Conservation (phyloP, 2,113 vertebrate species). For the Gopherus evgoodei region DNA sequence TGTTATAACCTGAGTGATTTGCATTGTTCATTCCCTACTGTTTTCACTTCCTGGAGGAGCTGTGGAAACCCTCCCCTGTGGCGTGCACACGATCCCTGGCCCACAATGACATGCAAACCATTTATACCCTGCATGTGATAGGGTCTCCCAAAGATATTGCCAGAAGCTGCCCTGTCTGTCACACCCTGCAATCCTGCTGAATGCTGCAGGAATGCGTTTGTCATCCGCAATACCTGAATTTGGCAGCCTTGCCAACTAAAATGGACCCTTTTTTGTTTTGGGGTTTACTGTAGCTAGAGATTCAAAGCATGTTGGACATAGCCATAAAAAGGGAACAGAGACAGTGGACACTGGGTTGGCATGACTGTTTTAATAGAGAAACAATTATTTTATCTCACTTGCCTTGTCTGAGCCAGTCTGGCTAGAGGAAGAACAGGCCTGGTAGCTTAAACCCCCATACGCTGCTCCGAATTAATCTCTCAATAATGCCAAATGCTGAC, state of each 20-base stretch:
- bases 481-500: conserved; percentile 44
- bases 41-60: neutral
- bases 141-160: neutral
- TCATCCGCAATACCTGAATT: neutral
- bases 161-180: neutral
- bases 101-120: neutral
- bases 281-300: neutral
- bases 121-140: neutral
- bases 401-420: neutral
- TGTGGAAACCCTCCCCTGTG: neutral
- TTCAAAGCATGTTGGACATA: neutral
- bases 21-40: neutral
- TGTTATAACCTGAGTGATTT: neutral
- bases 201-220: neutral
- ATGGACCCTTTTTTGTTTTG: neutral
- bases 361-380: neutral
- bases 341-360: neutral
- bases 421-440: neutral
- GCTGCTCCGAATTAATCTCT: conserved; percentile 46
- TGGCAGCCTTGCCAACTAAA: neutral
- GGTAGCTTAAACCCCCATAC: neutral
- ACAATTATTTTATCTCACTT: neutral
- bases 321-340: neutral
- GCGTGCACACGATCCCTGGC: neutral
- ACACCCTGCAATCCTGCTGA: neutral